phyloP scores from a whole-genome alignment of 2,888 invertebrate species.

The Spisula subtruncata region DNA sequence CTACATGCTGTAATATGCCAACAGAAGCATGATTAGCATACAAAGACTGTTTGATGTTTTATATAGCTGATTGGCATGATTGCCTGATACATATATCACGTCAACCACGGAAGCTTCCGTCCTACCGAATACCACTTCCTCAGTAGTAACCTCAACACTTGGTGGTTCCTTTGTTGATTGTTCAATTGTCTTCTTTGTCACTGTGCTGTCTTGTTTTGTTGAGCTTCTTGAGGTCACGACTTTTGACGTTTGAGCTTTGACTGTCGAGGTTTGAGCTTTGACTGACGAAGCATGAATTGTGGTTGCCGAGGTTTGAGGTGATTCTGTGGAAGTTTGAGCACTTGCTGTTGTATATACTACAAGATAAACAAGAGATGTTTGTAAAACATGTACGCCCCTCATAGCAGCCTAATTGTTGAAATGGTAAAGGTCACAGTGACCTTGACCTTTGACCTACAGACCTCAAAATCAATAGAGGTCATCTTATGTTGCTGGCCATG shows the following conservation, averaged over 20 bases:
- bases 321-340: background rate
- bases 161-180: background rate
- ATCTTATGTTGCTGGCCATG: no score
- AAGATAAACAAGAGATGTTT: no score
- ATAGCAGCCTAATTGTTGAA: no score
- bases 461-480: no score
- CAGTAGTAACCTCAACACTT: background rate
- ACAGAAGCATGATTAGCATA: background rate
- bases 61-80: background rate
- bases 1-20: background rate
- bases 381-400: no score
- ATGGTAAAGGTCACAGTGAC: no score
- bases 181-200: background rate
- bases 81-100: background rate
- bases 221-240: background rate
- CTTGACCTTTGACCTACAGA: no score
- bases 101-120: slow-evolving; percentile 1
- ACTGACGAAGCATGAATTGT: background rate
- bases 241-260: background rate
- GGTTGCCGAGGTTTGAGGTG: background rate
- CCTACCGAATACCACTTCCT: background rate
- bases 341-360: no score
- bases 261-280: background rate
- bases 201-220: background rate
- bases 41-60: background rate